A percentile compares a stretch with the other conserved stretches of the same genome.
Evolutionary conservation across 2,797 vertebrate genomes (phyloP).

Genomic region (Hippoglossus hippoglossus): DNA sequence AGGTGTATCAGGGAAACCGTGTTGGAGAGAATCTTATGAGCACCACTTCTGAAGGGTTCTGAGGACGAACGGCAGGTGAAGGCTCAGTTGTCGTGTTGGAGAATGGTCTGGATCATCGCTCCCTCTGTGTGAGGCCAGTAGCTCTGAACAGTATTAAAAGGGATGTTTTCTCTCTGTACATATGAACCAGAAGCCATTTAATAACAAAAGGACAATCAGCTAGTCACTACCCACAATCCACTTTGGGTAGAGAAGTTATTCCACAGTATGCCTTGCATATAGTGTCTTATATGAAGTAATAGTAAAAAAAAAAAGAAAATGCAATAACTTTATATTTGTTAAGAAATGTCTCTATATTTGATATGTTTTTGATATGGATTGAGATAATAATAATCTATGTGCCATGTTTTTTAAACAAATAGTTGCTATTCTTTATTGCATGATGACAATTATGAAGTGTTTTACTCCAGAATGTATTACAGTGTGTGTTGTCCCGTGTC

Average conservation of each 20-base stretch:
- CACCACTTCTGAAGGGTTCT: conserved; percentile 6
- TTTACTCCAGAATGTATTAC: conserved; percentile 79
- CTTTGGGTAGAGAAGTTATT: conserved; percentile 50
- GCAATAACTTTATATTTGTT: conserved; percentile 81
- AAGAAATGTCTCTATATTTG: conserved; percentile 76
- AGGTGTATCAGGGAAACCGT: background rate
- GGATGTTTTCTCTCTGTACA: conserved; percentile 68
- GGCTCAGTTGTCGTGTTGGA: background rate
- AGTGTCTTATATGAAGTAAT: conserved; percentile 82
- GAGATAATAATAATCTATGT: conserved; percentile 75
- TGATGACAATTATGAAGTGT: conserved; percentile 88
- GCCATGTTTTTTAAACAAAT: conserved; percentile 80
- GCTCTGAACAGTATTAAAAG: conserved; percentile 51
- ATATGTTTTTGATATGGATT: conserved; percentile 63
- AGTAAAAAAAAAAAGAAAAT: conserved; percentile 60
- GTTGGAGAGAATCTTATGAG: conserved; percentile 7
- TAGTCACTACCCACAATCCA: conserved; percentile 51
- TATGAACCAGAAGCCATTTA: conserved; percentile 77
- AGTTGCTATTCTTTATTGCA: conserved; percentile 85
- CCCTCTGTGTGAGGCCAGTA: conserved; percentile 46
- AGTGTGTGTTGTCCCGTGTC: conserved; percentile 58
- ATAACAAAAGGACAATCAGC: conserved; percentile 80
- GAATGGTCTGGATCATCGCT: background rate
- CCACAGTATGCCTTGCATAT: conserved; percentile 72
- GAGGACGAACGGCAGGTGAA: background rate